Conservation (phyloP, 2,797 vertebrate genomes). For the Melopsittacus undulatus region DNA sequence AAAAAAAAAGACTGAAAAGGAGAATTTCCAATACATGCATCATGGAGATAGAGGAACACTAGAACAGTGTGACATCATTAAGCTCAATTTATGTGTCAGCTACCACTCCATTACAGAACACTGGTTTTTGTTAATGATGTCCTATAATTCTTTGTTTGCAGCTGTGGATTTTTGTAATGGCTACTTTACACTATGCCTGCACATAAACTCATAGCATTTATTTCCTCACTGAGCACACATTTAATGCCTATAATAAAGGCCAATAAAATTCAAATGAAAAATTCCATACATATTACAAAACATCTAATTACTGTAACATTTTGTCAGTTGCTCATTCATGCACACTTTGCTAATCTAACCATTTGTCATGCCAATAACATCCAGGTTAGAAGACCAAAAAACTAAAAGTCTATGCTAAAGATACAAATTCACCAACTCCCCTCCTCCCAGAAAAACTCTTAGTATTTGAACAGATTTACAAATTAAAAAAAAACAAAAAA, state of each 20-base stretch:
- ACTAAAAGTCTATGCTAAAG: background rate
- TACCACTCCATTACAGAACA: background rate
- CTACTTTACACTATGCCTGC: slow-evolving; percentile 15
- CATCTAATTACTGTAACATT: slow-evolving; percentile 6
- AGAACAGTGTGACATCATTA: background rate
- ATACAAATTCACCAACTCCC: background rate
- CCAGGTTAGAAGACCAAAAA: background rate
- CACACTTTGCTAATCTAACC: background rate
- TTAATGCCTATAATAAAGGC: slow-evolving; percentile 35
- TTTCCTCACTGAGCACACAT: slow-evolving; percentile 8
- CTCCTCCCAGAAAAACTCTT: background rate
- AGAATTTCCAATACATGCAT: background rate
- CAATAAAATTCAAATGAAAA: slow-evolving; percentile 54
- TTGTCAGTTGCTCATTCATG: background rate
- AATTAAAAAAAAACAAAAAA: background rate
- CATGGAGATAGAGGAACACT: background rate
- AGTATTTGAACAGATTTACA: background rate
- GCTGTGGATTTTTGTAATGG: background rate
- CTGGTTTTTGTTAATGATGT: background rate
- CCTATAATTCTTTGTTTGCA: slow-evolving; percentile 31
- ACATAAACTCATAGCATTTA: background rate
- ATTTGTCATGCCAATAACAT: background rate
- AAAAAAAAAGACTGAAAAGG: background rate
- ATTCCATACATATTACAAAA: background rate
- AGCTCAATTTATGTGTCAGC: background rate